phyloP scores from a whole-genome alignment of 37 sponge, comb jelly and placozoan species.

The Hexactinellida sp. region DNA sequence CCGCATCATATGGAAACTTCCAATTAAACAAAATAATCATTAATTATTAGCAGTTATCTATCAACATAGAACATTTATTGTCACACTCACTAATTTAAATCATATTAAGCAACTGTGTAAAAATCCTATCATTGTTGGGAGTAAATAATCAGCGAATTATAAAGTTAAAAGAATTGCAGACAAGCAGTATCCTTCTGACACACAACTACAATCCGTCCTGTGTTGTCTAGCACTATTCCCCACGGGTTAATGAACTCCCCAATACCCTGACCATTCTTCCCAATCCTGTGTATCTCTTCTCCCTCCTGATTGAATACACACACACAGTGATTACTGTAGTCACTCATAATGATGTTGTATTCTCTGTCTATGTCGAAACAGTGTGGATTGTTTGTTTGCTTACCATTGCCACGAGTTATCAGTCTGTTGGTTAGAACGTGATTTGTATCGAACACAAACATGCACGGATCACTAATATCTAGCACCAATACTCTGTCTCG shows the following conservation, averaged over 20 bases:
- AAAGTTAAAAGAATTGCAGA: slow-evolving; percentile 2
- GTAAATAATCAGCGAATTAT: not conserved
- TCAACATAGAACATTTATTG: too few relatives aligned
- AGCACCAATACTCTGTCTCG: slow-evolving; percentile 17
- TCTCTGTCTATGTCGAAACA: slow-evolving; percentile 17
- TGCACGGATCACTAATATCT: not conserved
- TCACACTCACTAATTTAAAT: too few relatives aligned
- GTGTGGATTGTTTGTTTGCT: slow-evolving; percentile 1
- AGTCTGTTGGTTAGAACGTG: slow-evolving; percentile 19
- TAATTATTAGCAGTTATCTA: too few relatives aligned
- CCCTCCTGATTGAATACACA: slow-evolving; percentile 12
- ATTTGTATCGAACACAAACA: slow-evolving; percentile 10
- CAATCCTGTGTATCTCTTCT: slow-evolving; percentile 4
- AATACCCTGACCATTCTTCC: not conserved
- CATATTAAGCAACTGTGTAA: too few relatives aligned
- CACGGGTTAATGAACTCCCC: not conserved
- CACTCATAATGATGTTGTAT: slow-evolving; percentile 14
- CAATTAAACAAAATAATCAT: too few relatives aligned
- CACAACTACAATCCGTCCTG: not conserved
- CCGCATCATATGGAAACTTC: too few relatives aligned
- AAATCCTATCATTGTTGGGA: too few relatives aligned
- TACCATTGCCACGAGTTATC: not conserved
- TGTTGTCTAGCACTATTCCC: slow-evolving; percentile 4
- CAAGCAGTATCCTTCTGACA: not conserved
- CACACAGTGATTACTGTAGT: slow-evolving; percentile 15